Evolutionary conservation across 92 coral and sea anemone species (phyloP), one percentile per base, ranked within the genome.

Genomic region (Parazoanthus darwini): DNA sequence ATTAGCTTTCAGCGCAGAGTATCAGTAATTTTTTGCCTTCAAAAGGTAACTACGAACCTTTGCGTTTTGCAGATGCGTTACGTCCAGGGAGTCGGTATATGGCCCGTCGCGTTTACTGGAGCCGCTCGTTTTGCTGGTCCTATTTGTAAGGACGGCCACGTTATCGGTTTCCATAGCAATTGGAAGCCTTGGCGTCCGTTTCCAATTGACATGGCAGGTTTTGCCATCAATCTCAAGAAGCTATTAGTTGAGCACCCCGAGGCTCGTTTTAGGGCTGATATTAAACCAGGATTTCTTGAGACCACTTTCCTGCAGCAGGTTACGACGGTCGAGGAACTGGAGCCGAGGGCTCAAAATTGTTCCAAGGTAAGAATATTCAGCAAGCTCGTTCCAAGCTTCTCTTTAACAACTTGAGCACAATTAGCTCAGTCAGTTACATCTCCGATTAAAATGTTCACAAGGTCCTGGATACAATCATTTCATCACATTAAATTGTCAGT

Each of bases 61-160:
- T 70, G 54, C 15, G 13, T 42, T 7, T 54, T 79, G 16, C 59
- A 96, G 98, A 94, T 96, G 96, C 95, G 98, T 25, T 77, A 35
- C 18, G 83, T 94, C 4, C 81, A 94, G 72, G 89, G 86, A 23
- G 98, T 96, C n/a, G 96, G 97, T 2, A 93, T 94, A 25, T 96
- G 98, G 98, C 98, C 98, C 18, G 98, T 96, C 0, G 98, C 97
- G 13, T 96, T 96, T 89, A 94, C 96, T 20, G 98, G 98, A 3
- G 98, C 93, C 3, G 98, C 98, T 6, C 88, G 98, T 48, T 96
- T 95, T 92, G 94, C 98, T 26, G 98, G 98, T 10, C 98, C 98
- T n/a, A 77, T 96, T 35, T 96, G 98, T 66, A 93, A 89, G 80
- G 63, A 91, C 79, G 98, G 94, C 13, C 92, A 81, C 68, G 98